Base-by-base conservation (phyloP, 92 coral and sea anemone species). In the Siderastrea siderea region DNA sequence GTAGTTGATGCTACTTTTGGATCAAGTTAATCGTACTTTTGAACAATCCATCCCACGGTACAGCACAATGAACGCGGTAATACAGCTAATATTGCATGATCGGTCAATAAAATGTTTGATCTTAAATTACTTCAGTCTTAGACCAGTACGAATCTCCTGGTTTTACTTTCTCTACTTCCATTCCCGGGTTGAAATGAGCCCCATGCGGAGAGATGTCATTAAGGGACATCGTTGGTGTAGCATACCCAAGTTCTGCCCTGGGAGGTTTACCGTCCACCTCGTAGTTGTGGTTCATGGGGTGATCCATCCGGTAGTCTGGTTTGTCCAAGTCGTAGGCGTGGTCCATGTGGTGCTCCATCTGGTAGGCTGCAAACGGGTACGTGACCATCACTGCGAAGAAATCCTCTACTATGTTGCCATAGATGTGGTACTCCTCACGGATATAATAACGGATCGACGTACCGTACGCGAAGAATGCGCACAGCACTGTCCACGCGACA, bases 401-500 rank as follows among this genome's bases (percentile, higher is more conserved):
- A 91, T 91, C 94, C 46, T 91, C 94, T 17, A 83, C 80, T 70
- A 79, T 72, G 65, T 89, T 91, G 1, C 94, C 94, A 66, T 79
- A 17, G 74, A 91, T 91, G 47, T 64, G 47, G 87, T 60, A 74
- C 76, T 61, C 77, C 17, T 76, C 81, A 10, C 92, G 96, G 38
- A 87, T 86, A 52, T 77, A 52, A 70, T 87, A 87, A 10, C 98
- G 96, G 59, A 95, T 90, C 47, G 95, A 94, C 12, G 95, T 91
- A 49, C 91, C 87, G 74, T 96, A 96, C 68, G 94, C 92, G 74
- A 96, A 88, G 86, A 96, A 96, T 4, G 90, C 94, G 13, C 90
- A 85, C 77, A 93, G 86, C 8, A 95, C 71, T 1, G 96, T 88
- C 98, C 98, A 95, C 3, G 93, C 98, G 48, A 96, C 91, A 81